Evolutionary conservation across 2,797 vertebrate species (phyloP).

Genomic region (Pangasius mekongensis): DNA sequence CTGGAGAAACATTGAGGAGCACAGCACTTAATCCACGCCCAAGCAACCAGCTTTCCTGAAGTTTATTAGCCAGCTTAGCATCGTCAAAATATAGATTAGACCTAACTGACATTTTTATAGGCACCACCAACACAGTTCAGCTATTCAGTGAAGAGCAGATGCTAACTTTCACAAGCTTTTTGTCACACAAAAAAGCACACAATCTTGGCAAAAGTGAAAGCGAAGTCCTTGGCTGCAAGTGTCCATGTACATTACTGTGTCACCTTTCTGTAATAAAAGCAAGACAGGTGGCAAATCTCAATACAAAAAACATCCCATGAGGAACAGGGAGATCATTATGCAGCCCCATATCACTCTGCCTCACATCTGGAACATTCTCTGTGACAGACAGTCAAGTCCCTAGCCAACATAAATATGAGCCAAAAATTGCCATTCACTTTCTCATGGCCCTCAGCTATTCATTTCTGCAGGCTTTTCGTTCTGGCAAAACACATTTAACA

Average conservation of each 20-base stretch:
- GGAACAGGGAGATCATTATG: conserved; percentile 1
- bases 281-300: conserved; percentile 22
- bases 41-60: conserved; percentile 1
- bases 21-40: conserved; percentile 6
- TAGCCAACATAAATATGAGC: conserved; percentile 67
- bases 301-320: not conserved
- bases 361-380: conserved; percentile 44
- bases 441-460: conserved; percentile 64
- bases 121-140: conserved; percentile 33
- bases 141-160: conserved; percentile 45
- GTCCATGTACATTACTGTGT: conserved; percentile 18
- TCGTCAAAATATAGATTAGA: conserved; percentile 19
- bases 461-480: conserved; percentile 65
- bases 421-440: conserved; percentile 64
- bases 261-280: conserved; percentile 28
- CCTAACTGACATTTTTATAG: conserved; percentile 49
- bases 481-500: conserved; percentile 57
- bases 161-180: conserved; percentile 12
- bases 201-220: conserved; percentile 22
- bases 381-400: conserved; percentile 40
- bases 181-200: conserved; percentile 36
- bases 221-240: conserved; percentile 4
- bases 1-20: conserved; percentile 1
- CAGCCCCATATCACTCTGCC: conserved; percentile 17
- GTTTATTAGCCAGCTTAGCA: conserved; percentile 8